These are phyloP conservation scores for Scaptomyza flava DNA, from an alignment of 2,888 invertebrate genomes.

Conservation along the genomic window DNA sequence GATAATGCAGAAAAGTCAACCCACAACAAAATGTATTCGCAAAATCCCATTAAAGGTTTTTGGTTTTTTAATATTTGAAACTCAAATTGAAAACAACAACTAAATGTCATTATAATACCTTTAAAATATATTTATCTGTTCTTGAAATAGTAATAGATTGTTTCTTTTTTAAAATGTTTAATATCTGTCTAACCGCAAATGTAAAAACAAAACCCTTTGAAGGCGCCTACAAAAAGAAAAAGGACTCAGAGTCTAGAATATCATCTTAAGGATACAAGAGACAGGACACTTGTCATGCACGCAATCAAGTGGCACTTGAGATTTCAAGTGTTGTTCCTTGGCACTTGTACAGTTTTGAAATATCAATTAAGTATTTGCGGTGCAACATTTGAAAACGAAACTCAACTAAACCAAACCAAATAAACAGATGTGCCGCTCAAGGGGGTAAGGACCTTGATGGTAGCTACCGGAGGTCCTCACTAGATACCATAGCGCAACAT, in stretches of 20 bases:
- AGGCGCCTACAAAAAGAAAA: constrained; percentile 30
- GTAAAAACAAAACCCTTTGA: constrained; percentile 36
- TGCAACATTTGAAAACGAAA: constrained; percentile 6
- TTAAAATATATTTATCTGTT: neutral
- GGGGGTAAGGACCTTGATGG: constrained; percentile 14
- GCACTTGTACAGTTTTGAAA: constrained; percentile 46
- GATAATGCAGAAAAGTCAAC: too few relatives aligned
- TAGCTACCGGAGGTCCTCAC: constrained; percentile 22
- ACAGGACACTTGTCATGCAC: constrained; percentile 23
- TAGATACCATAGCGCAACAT: neutral
- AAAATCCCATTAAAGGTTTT: too few relatives aligned
- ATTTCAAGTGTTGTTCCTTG: constrained; percentile 36
- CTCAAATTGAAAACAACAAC: too few relatives aligned
- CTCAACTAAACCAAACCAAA: neutral
- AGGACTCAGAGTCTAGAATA: constrained; percentile 19
- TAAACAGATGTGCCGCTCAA: constrained; percentile 20
- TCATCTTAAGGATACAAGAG: constrained; percentile 12
- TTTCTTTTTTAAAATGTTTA: neutral
- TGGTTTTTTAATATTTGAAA: too few relatives aligned
- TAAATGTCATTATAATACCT: neutral
- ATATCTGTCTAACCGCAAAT: constrained; percentile 40
- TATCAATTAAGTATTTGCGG: constrained; percentile 43
- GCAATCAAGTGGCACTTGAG: constrained; percentile 39
- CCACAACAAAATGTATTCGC: too few relatives aligned
- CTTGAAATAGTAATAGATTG: neutral